Evolutionary conservation across 2,888 invertebrate genomes (phyloP), one percentile per base, ranked within the genome.

Genomic region (Philereme transversata): DNA sequence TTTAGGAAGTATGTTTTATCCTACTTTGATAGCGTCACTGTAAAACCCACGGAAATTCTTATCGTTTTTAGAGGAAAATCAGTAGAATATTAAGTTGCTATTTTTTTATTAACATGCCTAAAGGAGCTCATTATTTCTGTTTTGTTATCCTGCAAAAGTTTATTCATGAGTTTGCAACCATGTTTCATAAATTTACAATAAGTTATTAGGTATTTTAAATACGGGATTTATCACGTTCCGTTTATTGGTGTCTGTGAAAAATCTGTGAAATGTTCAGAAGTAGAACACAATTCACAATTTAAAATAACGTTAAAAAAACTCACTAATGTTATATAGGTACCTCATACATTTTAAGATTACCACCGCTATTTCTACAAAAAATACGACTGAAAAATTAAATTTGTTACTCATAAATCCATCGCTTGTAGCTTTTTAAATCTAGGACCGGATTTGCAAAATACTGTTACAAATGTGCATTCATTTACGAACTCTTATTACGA

Each of bases 391-490:
- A 59, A 65, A 62, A 59, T 62, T 60, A 68, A 61, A 65, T 68
- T 65, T 68, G 61, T 65, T 60, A 72, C 69, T 58, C 65, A 71
- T 75, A 67, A 71, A 64, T 66, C 68, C 38, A 49, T 72, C 75
- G 72, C 69, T 73, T 57, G 65, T 48, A 72, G 66, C 68, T 75
- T 64, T 74, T 77, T 61, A 72, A 77, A 75, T 76, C 63, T 72
- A 72, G 70, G 68, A 75, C 68, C 71, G 67, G 68, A 75, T 74
- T 72, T 61, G 63, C 63, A 64, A 70, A 64, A 40, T 33, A 5
- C 41, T 7, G n/a, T n/a, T n/a, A 22, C 35, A 0, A 5, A 35
- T 9, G 11, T 45, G 36, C 49, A n/a, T 35, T 5, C 38, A 10
- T 11, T 57, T 70, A 7, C 57, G 3, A 22, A 65, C 57, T 67